Conservation (phyloP, 2,888 invertebrate genomes). For the Tiphia femorata region DNA sequence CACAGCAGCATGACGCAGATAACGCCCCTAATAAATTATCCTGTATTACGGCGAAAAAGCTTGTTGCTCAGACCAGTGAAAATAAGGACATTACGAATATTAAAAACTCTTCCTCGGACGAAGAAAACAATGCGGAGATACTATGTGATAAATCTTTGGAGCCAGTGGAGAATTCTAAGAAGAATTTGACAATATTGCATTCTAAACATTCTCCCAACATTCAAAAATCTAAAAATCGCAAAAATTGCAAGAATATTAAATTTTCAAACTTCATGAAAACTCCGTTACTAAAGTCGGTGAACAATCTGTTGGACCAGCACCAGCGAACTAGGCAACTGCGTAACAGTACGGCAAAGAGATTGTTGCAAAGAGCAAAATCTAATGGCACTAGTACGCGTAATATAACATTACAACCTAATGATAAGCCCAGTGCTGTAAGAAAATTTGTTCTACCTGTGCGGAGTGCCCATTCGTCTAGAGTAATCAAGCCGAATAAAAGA, state of each 20-base stretch:
- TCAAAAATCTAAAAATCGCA: constrained; percentile 38
- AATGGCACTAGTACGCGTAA: constrained; percentile 46
- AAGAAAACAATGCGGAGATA: constrained; percentile 34
- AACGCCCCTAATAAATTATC: constrained; percentile 29
- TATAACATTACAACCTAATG: constrained; percentile 50
- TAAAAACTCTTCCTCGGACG: constrained; percentile 34
- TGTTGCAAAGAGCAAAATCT: constrained; percentile 62
- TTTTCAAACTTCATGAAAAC: constrained; percentile 52
- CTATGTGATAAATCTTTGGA: constrained; percentile 19
- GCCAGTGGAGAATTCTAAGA: constrained; percentile 15
- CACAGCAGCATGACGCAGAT: constrained; percentile 55
- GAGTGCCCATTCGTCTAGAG: constrained; percentile 87
- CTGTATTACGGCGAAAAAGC: constrained; percentile 26
- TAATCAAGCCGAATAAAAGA: constrained; percentile 89
- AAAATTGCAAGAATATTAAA: constrained; percentile 46
- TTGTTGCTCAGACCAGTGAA: constrained; percentile 22
- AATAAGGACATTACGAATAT: constrained; percentile 26
- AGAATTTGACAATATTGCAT: constrained; percentile 23
- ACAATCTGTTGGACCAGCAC: constrained; percentile 62
- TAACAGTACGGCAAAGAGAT: constrained; percentile 63
- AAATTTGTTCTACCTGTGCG: constrained; percentile 85
- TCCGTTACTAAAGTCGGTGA: constrained; percentile 61
- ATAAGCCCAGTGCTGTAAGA: constrained; percentile 66
- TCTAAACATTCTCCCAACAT: constrained; percentile 36
- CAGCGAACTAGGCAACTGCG: constrained; percentile 62